A percentile compares a stretch with the other conserved stretches of the same genome.
These are phyloP conservation scores for Epistrophe grossulariae DNA, from an alignment of 2,888 invertebrate species.

Conservation along the genomic window DNA sequence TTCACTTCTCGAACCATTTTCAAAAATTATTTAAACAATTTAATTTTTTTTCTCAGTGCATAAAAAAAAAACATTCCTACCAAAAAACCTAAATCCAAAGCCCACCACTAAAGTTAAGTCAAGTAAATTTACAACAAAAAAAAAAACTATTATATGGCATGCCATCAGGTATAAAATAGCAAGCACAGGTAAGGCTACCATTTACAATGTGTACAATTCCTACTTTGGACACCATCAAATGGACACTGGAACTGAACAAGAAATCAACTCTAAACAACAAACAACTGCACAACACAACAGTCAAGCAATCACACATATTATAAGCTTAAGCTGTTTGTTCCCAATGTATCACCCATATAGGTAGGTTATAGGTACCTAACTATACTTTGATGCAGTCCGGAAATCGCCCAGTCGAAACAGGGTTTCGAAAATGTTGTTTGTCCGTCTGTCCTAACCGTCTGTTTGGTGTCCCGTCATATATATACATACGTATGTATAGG, in stretches of 20 bases:
- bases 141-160: not conserved
- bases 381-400: constrained; percentile 54
- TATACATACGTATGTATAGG: not conserved
- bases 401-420: constrained; percentile 59
- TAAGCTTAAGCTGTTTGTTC: constrained; percentile 59
- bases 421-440: constrained; percentile 48
- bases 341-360: constrained; percentile 62
- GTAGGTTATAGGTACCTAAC: not conserved
- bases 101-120: constrained; percentile 21
- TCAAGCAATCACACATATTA: not conserved
- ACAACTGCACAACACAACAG: constrained; percentile 18
- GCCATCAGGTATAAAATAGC: not conserved
- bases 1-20: no score
- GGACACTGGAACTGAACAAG: constrained; percentile 46
- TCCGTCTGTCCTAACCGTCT: not conserved
- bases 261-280: constrained; percentile 32
- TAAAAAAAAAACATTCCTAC: not conserved
- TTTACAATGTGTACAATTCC: constrained; percentile 62
- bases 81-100: constrained; percentile 19
- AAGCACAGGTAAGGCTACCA: constrained; percentile 48
- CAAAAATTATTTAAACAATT: no score
- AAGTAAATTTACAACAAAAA: constrained; percentile 14
- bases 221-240: constrained; percentile 57
- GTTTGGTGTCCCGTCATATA: constrained; percentile 27
- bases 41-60: constrained; percentile 39